These are phyloP conservation scores for Paragorgia papillata DNA, from an alignment of 92 coral and sea anemone species.

Conservation along the genomic window DNA sequence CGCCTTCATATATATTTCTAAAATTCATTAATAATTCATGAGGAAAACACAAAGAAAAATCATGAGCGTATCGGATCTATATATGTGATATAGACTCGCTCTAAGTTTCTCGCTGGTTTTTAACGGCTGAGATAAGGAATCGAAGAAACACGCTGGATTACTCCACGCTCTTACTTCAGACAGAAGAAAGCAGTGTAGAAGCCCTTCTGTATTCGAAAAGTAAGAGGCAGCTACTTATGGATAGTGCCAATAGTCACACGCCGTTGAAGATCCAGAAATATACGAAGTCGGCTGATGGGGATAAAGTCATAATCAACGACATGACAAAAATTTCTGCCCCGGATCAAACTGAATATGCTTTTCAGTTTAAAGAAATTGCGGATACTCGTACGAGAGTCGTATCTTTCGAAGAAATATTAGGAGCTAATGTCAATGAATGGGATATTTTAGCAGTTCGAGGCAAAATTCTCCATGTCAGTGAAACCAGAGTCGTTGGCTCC, in stretches of 20 bases:
- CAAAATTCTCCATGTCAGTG: conserved; percentile 33
- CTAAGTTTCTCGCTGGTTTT: too few relatives aligned
- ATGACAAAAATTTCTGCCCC: conserved; percentile 49
- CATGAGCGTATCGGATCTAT: too few relatives aligned
- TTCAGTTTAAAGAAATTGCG: conserved; percentile 31
- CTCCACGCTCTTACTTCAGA: too few relatives aligned
- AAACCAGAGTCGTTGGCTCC: neutral
- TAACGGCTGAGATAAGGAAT: too few relatives aligned
- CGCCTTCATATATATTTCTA: too few relatives aligned
- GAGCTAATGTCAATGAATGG: conserved; percentile 28
- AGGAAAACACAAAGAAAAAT: too few relatives aligned
- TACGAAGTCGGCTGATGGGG: conserved; percentile 37
- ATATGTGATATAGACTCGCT: too few relatives aligned
- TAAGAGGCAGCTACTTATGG: neutral
- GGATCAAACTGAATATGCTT: conserved; percentile 34
- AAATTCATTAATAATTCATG: too few relatives aligned
- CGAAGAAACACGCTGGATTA: too few relatives aligned
- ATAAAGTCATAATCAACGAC: conserved; percentile 45
- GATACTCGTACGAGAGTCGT: neutral
- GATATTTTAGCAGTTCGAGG: conserved; percentile 10
- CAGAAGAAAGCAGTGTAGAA: too few relatives aligned
- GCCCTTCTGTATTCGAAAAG: conserved; percentile 22
- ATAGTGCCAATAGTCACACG: neutral
- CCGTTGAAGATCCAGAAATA: conserved; percentile 23
- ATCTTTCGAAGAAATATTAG: neutral